Evolutionary conservation across 1,140 invertebrate genomes (phyloP).

Genomic region (Drosophila tani): DNA sequence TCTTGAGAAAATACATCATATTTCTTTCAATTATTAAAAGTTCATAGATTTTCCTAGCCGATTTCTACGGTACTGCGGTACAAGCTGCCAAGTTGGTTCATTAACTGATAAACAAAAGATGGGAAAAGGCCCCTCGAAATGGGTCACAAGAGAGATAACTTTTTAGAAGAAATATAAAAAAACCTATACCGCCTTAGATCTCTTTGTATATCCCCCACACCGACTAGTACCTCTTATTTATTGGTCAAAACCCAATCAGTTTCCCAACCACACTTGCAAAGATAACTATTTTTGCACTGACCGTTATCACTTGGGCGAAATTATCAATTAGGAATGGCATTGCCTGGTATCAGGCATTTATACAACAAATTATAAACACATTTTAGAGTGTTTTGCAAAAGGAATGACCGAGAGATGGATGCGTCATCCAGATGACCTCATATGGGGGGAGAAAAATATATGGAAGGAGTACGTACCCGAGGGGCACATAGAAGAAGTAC

Average conservation of each 20-base stretch:
- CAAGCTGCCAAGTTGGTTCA: slow-evolving; percentile 48
- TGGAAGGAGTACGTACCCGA: slow-evolving; percentile 4
- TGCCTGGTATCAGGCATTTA: slow-evolving; percentile 13
- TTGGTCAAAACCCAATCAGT: slow-evolving; percentile 18
- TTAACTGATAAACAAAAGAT: slow-evolving; percentile 62
- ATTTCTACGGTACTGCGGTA: slow-evolving; percentile 2
- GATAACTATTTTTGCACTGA: slow-evolving; percentile 34
- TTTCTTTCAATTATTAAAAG: background rate
- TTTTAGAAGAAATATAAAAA: background rate
- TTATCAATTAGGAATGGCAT: slow-evolving; percentile 29
- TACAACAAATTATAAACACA: slow-evolving; percentile 15
- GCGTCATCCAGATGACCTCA: slow-evolving; percentile 46
- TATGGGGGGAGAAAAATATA: slow-evolving; percentile 8
- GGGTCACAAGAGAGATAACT: slow-evolving; percentile 54
- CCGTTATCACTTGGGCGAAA: slow-evolving; percentile 22
- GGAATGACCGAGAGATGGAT: slow-evolving; percentile 20
- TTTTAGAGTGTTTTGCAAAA: slow-evolving; percentile 19
- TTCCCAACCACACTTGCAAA: slow-evolving; percentile 11
- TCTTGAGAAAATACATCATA: no score
- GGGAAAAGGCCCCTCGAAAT: slow-evolving; percentile 5
- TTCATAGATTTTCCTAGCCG: background rate
- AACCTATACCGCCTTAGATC: background rate
- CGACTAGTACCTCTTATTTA: slow-evolving; percentile 10
- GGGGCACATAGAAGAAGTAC: background rate
- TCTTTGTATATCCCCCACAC: slow-evolving; percentile 19